Evolutionary conservation across 2,888 invertebrate genomes (phyloP), one percentile per base, ranked within the genome.

Genomic region (Drosophila algonquin): DNA sequence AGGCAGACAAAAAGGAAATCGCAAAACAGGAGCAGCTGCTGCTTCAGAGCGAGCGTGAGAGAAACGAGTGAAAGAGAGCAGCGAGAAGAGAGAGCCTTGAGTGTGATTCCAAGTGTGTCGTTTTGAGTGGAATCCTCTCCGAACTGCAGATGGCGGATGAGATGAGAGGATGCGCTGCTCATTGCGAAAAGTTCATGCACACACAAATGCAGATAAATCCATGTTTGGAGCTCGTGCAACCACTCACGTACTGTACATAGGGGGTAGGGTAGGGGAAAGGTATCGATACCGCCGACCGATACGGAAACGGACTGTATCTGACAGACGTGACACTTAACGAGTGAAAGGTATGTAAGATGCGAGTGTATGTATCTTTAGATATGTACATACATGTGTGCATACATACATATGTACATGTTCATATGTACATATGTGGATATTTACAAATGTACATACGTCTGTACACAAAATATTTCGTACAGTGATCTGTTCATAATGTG

Each of bases 1-100:
- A 82, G 76, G 62, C 82, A 68, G 63, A 61, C 62, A 63, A 63
- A 84, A 79, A 73, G 82, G 85, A 81, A 77, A 67, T 69, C 61
- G 63, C 77, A 61, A 65, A 64, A 64, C 62, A 76, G 73, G 63
- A 77, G 50, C 63, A 70, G n/a, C n/a, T 14, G 35, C 65, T 24
- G 27, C 61, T 18, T 8, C 30, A 63, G 69, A 69, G 67, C 47
- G 47, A 69, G 64, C 47, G 45, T 35, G 18, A 47, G 51, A 45
- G 62, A 50, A 47, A 59, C 5, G 16, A 8, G 59, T 14, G 48
- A 47, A 32, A 18, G 46, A 7, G 46, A 44, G 27, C 16, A 40
- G 46, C 32, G 24, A 30, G 47, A 54, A 14, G 44, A 30, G 53
- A 55, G 61, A 45, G 59, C 64, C 59, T 53, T 55, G 60, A 72